Evolutionary conservation across 2,888 invertebrate genomes (phyloP).

Genomic region (Hypomecis punctinalis): DNA sequence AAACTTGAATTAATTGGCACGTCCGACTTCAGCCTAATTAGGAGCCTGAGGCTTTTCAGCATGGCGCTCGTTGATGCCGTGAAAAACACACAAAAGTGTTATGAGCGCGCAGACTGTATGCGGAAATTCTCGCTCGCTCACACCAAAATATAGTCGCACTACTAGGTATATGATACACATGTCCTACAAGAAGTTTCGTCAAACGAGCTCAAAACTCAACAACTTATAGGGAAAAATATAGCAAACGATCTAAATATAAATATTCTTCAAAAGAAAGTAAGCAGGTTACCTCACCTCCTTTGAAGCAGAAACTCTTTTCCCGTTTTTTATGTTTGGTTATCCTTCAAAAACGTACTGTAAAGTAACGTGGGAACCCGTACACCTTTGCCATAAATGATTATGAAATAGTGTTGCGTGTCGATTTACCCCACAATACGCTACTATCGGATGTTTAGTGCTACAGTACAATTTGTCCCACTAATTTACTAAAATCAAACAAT

Average conservation of each 20-base stretch:
- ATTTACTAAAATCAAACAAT: constrained; percentile 50
- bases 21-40: constrained; percentile 85
- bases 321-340: not conserved
- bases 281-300: too few species aligned
- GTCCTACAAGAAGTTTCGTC: too few species aligned
- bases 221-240: too few species aligned
- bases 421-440: not conserved
- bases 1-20: constrained; percentile 86
- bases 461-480: constrained; percentile 27
- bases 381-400: constrained; percentile 16
- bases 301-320: too few species aligned
- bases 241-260: too few species aligned
- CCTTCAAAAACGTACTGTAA: not conserved
- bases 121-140: constrained; percentile 39
- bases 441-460: constrained; percentile 7
- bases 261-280: too few species aligned
- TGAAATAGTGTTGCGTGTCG: constrained; percentile 24
- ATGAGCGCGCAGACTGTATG: constrained; percentile 65
- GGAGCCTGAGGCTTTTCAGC: constrained; percentile 84
- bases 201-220: too few species aligned
- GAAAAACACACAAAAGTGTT: constrained; percentile 83
- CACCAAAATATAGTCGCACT: constrained; percentile 49
- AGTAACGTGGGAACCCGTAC: constrained; percentile 15
- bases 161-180: not conserved
- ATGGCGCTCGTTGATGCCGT: constrained; percentile 78